Evolutionary conservation across 2,113 vertebrate species (phyloP).

Genomic region (Rhegmatorhina hoffmannsi): DNA sequence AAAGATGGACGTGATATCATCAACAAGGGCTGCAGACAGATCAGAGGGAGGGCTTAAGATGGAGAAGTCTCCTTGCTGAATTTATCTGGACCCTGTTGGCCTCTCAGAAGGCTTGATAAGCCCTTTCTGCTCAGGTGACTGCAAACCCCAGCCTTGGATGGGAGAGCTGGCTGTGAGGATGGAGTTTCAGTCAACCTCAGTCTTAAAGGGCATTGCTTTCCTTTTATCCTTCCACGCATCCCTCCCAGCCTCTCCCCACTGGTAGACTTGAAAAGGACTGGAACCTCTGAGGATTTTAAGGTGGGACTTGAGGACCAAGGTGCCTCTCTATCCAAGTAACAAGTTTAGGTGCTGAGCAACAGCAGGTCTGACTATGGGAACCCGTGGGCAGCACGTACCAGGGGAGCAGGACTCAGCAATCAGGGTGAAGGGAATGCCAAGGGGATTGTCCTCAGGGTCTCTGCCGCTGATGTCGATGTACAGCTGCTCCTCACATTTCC

Average conservation of each 20-base stretch:
- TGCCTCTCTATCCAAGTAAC: background rate
- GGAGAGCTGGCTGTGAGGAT: background rate
- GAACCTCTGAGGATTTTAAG: background rate
- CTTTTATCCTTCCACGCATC: background rate
- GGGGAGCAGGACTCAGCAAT: conserved; percentile 84
- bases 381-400: conserved; percentile 63
- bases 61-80: background rate
- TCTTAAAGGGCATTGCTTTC: background rate
- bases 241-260: background rate
- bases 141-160: background rate
- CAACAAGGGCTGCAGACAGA: conserved; percentile 57
- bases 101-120: background rate
- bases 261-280: background rate
- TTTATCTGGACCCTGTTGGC: background rate
- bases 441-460: conserved; percentile 81
- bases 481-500: conserved; percentile 78
- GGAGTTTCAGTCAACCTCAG: background rate
- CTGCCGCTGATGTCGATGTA: conserved; percentile 83
- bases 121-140: background rate
- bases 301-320: background rate
- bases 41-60: conserved; percentile 43
- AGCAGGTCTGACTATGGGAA: background rate
- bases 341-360: background rate
- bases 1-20: conserved; percentile 81
- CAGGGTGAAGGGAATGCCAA: conserved; percentile 81